These are phyloP conservation scores for Varanus komodoensis DNA, from an alignment of 2,113 vertebrate species.

Conservation along the genomic window DNA sequence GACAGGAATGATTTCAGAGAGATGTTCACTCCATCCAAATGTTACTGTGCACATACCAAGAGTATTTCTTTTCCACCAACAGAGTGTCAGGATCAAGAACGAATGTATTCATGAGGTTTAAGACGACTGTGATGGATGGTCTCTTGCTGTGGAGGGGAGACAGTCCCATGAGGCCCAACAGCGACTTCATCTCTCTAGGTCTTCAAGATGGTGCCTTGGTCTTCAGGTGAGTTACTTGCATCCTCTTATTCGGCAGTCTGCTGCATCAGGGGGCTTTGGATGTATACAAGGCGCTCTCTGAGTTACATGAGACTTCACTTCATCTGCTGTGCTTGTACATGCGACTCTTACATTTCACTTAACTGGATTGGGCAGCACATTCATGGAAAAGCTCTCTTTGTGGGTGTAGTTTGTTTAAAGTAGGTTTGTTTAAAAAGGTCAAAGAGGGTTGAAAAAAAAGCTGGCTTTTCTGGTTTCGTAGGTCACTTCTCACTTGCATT, in stretches of 20 bases:
- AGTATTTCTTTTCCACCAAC: slow-evolving; percentile 21
- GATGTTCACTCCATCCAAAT: background rate
- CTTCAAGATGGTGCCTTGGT: slow-evolving; percentile 88
- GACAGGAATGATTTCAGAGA: background rate
- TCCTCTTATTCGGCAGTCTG: background rate
- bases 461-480: background rate
- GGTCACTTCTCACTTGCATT: background rate
- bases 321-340: too few species aligned
- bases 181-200: slow-evolving; percentile 93
- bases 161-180: slow-evolving; percentile 88
- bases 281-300: background rate
- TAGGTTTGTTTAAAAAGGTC: background rate
- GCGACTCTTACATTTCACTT: background rate
- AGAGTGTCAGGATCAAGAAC: slow-evolving; percentile 92
- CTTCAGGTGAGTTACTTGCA: slow-evolving; percentile 84
- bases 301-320: background rate
- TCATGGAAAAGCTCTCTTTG: too few species aligned
- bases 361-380: background rate
- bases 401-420: background rate
- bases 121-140: slow-evolving; percentile 90
- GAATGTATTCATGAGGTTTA: slow-evolving; percentile 93
- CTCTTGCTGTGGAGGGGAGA: slow-evolving; percentile 94
- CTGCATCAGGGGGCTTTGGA: background rate
- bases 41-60: background rate
- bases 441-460: background rate